A percentile compares a stretch with the other conserved stretches of the same genome.
These are phyloP conservation scores for Elgonia sp. DNA, from an alignment of 2,888 invertebrate species.

Conservation along the genomic window DNA sequence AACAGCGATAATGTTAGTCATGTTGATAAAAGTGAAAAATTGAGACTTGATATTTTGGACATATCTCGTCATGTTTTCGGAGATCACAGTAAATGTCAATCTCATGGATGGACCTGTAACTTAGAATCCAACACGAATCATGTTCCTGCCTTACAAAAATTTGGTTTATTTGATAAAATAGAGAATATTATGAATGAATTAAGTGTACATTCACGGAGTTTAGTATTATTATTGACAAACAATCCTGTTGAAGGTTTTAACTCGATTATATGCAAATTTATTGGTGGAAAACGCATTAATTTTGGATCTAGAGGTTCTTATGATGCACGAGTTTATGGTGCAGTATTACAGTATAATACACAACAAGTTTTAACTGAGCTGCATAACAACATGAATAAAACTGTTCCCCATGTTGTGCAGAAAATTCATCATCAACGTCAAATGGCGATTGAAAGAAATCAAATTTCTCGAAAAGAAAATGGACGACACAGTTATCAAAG, in stretches of 20 bases:
- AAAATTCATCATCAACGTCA: neutral
- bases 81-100: neutral
- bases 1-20: neutral
- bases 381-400: neutral
- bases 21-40: neutral
- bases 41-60: neutral
- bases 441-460: neutral
- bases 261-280: no score
- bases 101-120: neutral
- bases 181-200: neutral
- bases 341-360: conserved; percentile 22
- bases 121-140: neutral
- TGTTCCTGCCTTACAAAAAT: neutral
- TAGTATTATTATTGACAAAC: neutral
- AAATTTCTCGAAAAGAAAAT: conserved; percentile 11
- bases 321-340: conserved; percentile 2
- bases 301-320: conserved; percentile 5
- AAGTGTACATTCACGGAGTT: neutral
- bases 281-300: no score
- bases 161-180: conserved; percentile 8
- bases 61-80: neutral
- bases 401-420: neutral
- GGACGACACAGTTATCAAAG: neutral
- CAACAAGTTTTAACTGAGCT: conserved; percentile 19
- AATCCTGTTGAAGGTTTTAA: neutral